Base-by-base conservation (phyloP, 2,888 invertebrate genomes). In the Holacanthella duospinosa region DNA sequence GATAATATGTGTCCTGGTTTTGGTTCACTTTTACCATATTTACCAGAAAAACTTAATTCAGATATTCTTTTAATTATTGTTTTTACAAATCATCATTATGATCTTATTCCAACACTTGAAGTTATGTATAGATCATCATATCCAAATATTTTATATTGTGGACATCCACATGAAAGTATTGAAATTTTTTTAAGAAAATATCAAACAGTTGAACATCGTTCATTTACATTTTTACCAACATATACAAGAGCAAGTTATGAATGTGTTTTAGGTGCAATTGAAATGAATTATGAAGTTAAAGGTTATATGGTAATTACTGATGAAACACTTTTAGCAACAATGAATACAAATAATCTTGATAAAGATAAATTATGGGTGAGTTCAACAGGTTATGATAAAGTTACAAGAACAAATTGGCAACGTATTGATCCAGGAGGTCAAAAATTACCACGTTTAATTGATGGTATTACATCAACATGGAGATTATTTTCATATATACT, bases 251-350 rank as follows among this genome's bases (percentile, higher is more conserved):
- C 74, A 12, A 73, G 72, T 0, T 75, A 74, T 55, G 75, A 75
- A 53, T 75, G 75, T 48, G 67, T 75, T 0, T 56, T 75, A 48
- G 74, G 74, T 28, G 75, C 75, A 24, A 70, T 75, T 69, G 75
- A 75, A 67, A 75, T 75, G 74, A 74, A 74, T 26, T 75, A 74
- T 64, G 72, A 74, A 12, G 75, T 75, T 2, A 74, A 74, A 43
- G 74, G 74, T 0, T 74, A 73, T 60, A 60, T 72, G 59, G 69
- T 74, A 12, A 71, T 74, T 19, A 73, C 71, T 9, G 74, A 74
- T 48, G 74, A 74, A 44, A 73, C 74, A 36, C 61, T 75, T 1
- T 67, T 74, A 21, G 69, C 73, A 57, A 67, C 74, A 12, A 73
- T 73, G 74, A 73, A 70, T 27, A 66, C 74, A 36, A 66, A 67